Base-by-base conservation (phyloP, 92 coral and sea anemone species). In the Nematostella vectensis region DNA sequence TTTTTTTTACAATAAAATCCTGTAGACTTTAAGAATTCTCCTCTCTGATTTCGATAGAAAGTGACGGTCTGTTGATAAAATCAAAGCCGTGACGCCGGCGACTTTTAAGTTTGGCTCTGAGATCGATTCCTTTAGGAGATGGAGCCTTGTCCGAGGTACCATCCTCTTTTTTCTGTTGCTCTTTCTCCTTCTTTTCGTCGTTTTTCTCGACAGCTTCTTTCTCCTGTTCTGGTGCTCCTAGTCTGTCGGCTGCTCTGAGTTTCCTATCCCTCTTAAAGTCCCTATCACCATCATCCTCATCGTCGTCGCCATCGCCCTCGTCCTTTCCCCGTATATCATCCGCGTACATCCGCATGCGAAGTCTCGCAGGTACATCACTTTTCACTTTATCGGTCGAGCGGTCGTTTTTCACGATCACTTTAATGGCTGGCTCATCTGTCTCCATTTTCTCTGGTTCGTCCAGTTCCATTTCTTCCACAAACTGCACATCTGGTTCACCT, bases 281-380 rank as follows among this genome's bases (percentile, higher is more conserved):
- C 22, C 47, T 55, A 20, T 40, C 24, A 25, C 40, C 25, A 17
- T 11, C 31, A 16, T 53, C 36, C n/a, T 64, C 67, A 25, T 44
- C 62, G 0, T 65, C 73, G 23, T 65, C 73, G n/a, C 38, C 44
- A 8, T 61, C 28, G 27, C 13, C 45, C 1, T 16, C 38, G n/a
- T 66, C 59, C n/a, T 40, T 36, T 22, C 50, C 63, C 21, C 54
- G 36, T 13, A 40, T 20, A 30, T 70, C 74, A 51, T 85, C 95
- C 4, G 95, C 95, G 33, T 80, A 74, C 88, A 85, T 80, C 11
- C 95, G 80, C 95, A 85, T 85, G 71, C 95, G 88, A 52, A 79
- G 57, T 50, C 71, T 50, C 28, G 48, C 48, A 25, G 82, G 64
- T 48, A 24, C 49, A 24, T 69, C 68, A 11, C 45, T 44, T 10